A percentile compares a stretch with the other conserved stretches of the same genome.
phyloP scores from a whole-genome alignment of 2,797 vertebrate genomes.

The Phrynocephalus forsythii region DNA sequence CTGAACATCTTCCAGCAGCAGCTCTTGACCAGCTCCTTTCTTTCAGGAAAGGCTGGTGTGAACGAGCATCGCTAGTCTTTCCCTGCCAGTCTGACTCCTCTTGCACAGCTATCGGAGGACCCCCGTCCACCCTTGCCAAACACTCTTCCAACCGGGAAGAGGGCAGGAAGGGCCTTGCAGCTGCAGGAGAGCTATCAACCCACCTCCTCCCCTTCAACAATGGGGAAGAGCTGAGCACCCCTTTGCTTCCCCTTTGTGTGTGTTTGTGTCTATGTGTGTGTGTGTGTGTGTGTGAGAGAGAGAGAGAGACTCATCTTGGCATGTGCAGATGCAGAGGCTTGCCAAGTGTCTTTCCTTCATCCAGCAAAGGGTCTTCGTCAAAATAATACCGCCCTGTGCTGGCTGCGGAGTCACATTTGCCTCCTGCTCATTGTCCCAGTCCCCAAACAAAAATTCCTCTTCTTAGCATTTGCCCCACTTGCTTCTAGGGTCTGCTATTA shows the following conservation, averaged over 20 bases:
- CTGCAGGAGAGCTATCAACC: background rate
- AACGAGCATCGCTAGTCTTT: background rate
- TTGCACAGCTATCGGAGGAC: too few species aligned
- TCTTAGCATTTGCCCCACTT: too few species aligned
- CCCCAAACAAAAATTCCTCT: background rate
- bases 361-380: background rate
- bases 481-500: too few species aligned
- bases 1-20: too few species aligned
- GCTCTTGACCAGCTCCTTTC: background rate
- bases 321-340: background rate
- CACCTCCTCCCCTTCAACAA: too few species aligned
- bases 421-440: background rate
- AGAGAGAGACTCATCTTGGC: too few species aligned
- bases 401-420: too few species aligned
- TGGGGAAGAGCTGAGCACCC: background rate
- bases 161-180: background rate
- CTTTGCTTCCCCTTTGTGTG: background rate
- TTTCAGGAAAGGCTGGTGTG: background rate
- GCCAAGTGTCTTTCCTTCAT: background rate
- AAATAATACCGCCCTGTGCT: background rate
- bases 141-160: background rate
- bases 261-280: too few species aligned
- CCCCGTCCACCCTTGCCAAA: background rate
- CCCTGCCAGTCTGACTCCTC: background rate
- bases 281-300: too few species aligned